Conservation (phyloP, 2,113 vertebrate species). For the Sardina pilchardus region DNA sequence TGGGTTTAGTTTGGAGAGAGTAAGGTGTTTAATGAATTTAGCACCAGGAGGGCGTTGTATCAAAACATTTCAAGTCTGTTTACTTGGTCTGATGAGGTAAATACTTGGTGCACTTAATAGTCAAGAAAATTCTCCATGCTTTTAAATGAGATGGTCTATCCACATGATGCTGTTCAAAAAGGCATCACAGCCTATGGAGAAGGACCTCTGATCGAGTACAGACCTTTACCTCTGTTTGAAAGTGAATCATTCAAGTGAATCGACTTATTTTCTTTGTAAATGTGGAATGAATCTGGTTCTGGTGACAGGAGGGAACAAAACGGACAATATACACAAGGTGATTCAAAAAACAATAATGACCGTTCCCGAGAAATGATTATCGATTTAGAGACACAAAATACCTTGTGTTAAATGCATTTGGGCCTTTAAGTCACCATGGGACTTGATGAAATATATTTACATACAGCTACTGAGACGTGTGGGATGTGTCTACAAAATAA, state of each 20-base stretch:
- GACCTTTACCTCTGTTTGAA: constrained; percentile 10
- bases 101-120: neutral
- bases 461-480: neutral
- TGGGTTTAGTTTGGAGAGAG: neutral
- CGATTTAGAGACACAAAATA: constrained; percentile 11
- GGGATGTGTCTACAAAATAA: constrained; percentile 20
- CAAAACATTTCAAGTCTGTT: constrained; percentile 10
- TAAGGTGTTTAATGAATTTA: neutral
- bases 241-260: neutral
- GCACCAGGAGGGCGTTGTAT: constrained; percentile 3
- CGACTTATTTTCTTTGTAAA: neutral
- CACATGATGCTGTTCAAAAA: neutral
- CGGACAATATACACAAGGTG: neutral
- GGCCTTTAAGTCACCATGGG: neutral
- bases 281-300: neutral
- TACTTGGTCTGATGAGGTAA: constrained; percentile 11
- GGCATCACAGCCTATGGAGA: neutral
- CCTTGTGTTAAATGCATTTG: constrained; percentile 1
- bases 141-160: neutral
- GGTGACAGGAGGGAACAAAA: constrained; percentile 5
- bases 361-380: constrained; percentile 8
- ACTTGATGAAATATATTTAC: constrained; percentile 17
- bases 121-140: neutral
- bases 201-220: neutral
- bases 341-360: neutral